These are phyloP conservation scores for Zeuzera pyrina DNA, from an alignment of 2,888 invertebrate species.

Conservation along the genomic window DNA sequence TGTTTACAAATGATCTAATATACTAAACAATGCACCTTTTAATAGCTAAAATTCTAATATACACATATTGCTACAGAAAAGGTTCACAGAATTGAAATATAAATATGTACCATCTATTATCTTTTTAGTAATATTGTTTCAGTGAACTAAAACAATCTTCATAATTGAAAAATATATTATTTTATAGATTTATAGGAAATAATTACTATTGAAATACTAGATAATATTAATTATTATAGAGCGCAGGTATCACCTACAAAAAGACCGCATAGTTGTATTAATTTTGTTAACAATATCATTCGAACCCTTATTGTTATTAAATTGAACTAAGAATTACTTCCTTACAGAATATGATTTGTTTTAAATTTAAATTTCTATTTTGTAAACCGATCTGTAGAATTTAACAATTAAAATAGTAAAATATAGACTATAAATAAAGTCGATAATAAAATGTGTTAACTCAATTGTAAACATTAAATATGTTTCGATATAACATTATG, in stretches of 20 bases:
- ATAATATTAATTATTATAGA: too few species aligned
- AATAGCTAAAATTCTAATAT: constrained; percentile 54
- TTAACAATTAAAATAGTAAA: constrained; percentile 47
- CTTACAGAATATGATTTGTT: background rate
- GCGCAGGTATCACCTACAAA: too few species aligned
- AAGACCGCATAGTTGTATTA: too few species aligned
- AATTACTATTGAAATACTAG: too few species aligned
- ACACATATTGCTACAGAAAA: constrained; percentile 42
- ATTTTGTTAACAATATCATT: too few species aligned
- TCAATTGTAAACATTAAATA: constrained; percentile 57
- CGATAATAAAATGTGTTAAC: constrained; percentile 54
- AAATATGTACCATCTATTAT: too few species aligned
- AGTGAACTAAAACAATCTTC: too few species aligned
- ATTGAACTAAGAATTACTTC: too few species aligned
- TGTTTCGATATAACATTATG: constrained; percentile 43
- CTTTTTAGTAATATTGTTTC: too few species aligned
- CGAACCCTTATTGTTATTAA: too few species aligned
- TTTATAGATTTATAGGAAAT: too few species aligned
- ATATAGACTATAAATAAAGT: constrained; percentile 47
- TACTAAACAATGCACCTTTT: constrained; percentile 53
- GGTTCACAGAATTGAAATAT: constrained; percentile 30
- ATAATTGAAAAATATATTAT: too few species aligned
- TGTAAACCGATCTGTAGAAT: constrained; percentile 29
- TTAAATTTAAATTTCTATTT: constrained; percentile 9
- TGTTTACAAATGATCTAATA: constrained; percentile 29